Base-by-base conservation (phyloP, 2,113 vertebrate species). In the Progne subis region DNA sequence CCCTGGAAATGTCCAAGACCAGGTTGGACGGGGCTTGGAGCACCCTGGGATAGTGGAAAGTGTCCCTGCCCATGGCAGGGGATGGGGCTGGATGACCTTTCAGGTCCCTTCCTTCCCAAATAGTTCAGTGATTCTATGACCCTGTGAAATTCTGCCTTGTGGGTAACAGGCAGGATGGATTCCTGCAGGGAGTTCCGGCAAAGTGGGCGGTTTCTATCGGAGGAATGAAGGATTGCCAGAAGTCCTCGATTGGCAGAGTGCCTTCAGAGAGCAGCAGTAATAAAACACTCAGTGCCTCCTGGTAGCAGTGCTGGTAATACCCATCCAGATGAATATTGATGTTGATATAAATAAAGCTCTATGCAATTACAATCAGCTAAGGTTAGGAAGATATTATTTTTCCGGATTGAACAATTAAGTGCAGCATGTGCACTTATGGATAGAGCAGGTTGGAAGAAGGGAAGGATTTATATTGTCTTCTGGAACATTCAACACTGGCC, bases 21-120 rank as follows among this genome's bases (percentile, higher is more conserved):
- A 49, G 34, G 25, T 0, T 69, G 63, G n/a, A n/a, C 0, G 0
- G 28, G 32, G 16, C 16, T 47, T 39, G 24, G 63, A 55, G 12
- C 25, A 49, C 0, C 8, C 14, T 69, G 47, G 55, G 9, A 3
- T 2, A 5, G 34, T 28, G 49, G 25, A 5, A 82, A 2, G 21
- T 55, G n/a, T 41, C n/a, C 16, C 55, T 69, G n/a, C 17, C 60
- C 14, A 8, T 18, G 34, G 4, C 41, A 34, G 7, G 8, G 8
- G 43, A 43, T 14, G 44, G 3, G 0, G 3, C 18, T 55, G 55
- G 55, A 21, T 47, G 41, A 8, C 2, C 43, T 16, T 69, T 43
- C 4, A 43, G 5, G 6, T 83, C 14, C 21, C 6, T 32, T 32
- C 31, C 21, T 37, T 32, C 34, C 47, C 41, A 37, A 63, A 37